phyloP scores from a whole-genome alignment of 1,140 invertebrate genomes.

The Wiebesia pumilae region DNA sequence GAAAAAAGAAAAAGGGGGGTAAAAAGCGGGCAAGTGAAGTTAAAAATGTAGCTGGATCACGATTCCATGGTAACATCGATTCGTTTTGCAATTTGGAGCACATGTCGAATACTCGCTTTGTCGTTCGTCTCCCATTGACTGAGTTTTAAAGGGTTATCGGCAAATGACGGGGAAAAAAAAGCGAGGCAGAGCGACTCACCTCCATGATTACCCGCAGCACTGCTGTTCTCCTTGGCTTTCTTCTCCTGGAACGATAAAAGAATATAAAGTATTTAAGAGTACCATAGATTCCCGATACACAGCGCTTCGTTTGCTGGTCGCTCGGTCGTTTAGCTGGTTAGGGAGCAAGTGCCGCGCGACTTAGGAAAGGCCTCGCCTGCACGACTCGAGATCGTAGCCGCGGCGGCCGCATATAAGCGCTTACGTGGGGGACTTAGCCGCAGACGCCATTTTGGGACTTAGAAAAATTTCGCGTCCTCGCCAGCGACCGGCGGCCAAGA shows the following conservation, averaged over 20 bases:
- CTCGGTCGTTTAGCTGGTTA: background rate
- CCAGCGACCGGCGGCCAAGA: constrained; percentile 53
- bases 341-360: constrained; percentile 1
- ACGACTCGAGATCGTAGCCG: background rate
- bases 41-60: no score
- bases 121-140: background rate
- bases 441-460: constrained; percentile 91
- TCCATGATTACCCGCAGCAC: constrained; percentile 67
- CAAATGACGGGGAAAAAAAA: background rate
- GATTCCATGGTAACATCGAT: no score
- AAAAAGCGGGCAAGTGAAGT: no score
- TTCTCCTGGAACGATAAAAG: constrained; percentile 69
- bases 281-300: background rate
- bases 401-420: constrained; percentile 39
- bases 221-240: constrained; percentile 69
- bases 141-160: background rate
- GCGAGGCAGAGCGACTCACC: constrained; percentile 61
- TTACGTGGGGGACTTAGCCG: constrained; percentile 78
- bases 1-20: background rate
- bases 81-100: constrained; percentile 16
- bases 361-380: background rate
- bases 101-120: constrained; percentile 30
- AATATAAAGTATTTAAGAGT: constrained; percentile 30
- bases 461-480: constrained; percentile 82
- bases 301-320: background rate